phyloP scores from a whole-genome alignment of 2,113 vertebrate species.

The Perca flavescens region DNA sequence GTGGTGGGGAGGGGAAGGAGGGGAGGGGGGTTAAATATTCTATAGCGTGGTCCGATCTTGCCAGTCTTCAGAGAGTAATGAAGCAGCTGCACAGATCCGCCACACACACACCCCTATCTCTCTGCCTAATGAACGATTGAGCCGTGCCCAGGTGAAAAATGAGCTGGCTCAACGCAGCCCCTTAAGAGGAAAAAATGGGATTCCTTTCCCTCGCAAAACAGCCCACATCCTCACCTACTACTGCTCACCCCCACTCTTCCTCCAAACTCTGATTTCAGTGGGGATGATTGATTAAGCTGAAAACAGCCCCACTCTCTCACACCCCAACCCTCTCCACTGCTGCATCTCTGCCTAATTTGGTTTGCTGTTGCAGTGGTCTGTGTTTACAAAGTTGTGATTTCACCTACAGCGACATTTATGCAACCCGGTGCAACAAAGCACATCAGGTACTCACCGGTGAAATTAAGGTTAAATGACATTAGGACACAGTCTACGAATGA shows the following conservation, averaged over 20 bases:
- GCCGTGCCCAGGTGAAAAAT: slow-evolving; percentile 70
- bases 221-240: slow-evolving; percentile 12
- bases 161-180: slow-evolving; percentile 40
- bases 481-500: slow-evolving; percentile 21
- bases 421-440: slow-evolving; percentile 15
- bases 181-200: slow-evolving; percentile 51
- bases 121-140: slow-evolving; percentile 72
- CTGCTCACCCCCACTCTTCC: background rate
- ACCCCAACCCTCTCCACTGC: slow-evolving; percentile 27
- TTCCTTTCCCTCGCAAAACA: slow-evolving; percentile 34
- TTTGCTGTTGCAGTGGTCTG: slow-evolving; percentile 39
- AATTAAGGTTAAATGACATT: slow-evolving; percentile 32
- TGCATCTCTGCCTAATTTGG: slow-evolving; percentile 58
- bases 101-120: slow-evolving; percentile 52
- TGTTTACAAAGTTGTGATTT: slow-evolving; percentile 41
- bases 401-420: slow-evolving; percentile 35
- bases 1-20: background rate
- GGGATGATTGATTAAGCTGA: slow-evolving; percentile 75
- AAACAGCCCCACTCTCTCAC: slow-evolving; percentile 12
- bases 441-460: slow-evolving; percentile 23
- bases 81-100: slow-evolving; percentile 54
- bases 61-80: slow-evolving; percentile 71
- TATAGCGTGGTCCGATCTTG: slow-evolving; percentile 22
- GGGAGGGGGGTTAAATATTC: slow-evolving; percentile 45
- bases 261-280: slow-evolving; percentile 44